Conservation (phyloP, 2,113 vertebrate species). For the Malurus elegans region DNA sequence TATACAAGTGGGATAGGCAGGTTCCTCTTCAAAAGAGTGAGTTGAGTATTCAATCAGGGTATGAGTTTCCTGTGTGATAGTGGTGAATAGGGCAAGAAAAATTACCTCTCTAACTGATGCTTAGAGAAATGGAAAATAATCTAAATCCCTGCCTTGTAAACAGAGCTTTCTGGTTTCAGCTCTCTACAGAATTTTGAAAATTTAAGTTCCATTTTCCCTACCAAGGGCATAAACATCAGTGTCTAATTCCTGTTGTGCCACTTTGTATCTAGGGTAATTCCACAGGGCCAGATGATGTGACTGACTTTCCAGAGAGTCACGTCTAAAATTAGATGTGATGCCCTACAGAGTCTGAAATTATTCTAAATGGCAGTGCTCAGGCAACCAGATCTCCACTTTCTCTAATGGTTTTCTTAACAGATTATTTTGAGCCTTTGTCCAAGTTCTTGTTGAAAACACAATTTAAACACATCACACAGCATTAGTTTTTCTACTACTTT, state of each 20-base stretch:
- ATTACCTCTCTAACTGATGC: not conserved
- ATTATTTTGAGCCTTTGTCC: not conserved
- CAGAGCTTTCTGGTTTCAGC: not conserved
- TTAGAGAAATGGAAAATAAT: not conserved
- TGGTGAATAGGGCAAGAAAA: not conserved
- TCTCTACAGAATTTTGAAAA: not conserved
- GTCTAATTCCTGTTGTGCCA: not conserved
- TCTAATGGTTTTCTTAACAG: not conserved
- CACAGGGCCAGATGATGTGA: not conserved
- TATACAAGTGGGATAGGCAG: not conserved
- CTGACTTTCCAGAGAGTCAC: not conserved
- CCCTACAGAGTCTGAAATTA: not conserved
- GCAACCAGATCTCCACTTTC: not conserved
- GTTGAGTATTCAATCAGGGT: not conserved
- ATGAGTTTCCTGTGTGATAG: not conserved
- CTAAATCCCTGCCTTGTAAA: not conserved
- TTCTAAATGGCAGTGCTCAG: not conserved
- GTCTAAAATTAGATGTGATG: not conserved
- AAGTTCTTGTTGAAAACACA: not conserved
- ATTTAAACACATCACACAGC: not conserved
- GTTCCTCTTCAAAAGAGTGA: not conserved
- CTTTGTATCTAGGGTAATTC: not conserved
- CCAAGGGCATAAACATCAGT: not conserved
- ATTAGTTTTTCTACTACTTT: not conserved
- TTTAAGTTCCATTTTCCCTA: not conserved